A percentile compares a stretch with the other conserved stretches of the same genome.
Conservation (phyloP, 2,888 invertebrate species). For the Doris montereyensis region DNA sequence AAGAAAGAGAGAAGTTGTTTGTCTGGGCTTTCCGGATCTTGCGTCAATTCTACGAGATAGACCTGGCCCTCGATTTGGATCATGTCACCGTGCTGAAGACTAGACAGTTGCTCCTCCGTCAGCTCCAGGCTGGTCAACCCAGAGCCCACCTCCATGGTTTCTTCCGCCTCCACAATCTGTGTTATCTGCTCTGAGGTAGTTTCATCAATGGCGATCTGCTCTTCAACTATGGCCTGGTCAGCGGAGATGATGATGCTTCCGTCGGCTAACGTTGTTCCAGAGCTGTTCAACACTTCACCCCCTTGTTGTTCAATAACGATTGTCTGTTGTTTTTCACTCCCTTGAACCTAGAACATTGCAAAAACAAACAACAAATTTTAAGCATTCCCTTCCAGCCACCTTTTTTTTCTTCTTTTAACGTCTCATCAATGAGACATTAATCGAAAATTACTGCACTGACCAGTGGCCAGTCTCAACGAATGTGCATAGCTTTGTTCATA, state of each 20-base stretch:
- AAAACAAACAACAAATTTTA: no score
- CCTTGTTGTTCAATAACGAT: background rate
- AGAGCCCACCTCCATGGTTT: constrained; percentile 26
- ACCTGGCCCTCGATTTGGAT: constrained; percentile 70
- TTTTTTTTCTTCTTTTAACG: no score
- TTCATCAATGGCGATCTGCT: constrained; percentile 29
- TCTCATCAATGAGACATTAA: no score
- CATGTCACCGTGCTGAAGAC: constrained; percentile 66
- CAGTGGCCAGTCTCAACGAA: no score
- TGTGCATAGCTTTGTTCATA: no score
- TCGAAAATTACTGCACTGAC: no score
- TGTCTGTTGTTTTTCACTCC: background rate
- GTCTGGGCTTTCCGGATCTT: constrained; percentile 25
- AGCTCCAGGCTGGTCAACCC: constrained; percentile 53
- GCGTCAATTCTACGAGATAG: constrained; percentile 58
- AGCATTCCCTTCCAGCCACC: no score
- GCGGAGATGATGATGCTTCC: constrained; percentile 13
- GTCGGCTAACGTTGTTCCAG: background rate
- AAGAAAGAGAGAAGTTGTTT: constrained; percentile 40
- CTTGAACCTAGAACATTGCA: background rate
- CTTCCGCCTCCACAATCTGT: constrained; percentile 26
- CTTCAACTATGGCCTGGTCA: constrained; percentile 20
- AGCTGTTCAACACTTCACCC: background rate
- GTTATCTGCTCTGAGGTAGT: background rate
- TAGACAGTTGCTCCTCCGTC: constrained; percentile 62